Evolutionary conservation across 2,797 vertebrate species (phyloP), one percentile per base, ranked within the genome.

Genomic region (Gephyroberyx darwinii): DNA sequence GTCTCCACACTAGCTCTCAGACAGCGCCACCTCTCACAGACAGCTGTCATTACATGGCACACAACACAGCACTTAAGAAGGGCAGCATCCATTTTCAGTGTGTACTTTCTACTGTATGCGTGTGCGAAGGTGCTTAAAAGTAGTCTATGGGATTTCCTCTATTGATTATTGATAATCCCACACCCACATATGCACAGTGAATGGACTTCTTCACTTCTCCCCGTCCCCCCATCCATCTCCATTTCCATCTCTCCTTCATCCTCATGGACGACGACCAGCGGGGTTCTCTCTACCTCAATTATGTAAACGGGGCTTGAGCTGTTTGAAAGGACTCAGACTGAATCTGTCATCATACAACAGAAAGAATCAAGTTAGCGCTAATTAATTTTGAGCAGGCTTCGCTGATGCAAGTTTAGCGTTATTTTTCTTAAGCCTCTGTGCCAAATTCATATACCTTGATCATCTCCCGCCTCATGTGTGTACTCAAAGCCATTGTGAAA

Each of bases 111-210:
- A 39, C 17, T 2, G 50, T 54, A n/a, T 57, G 54, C 56, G 75
- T 54, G 53, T 59, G 65, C 35, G n/a, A n/a, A n/a, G n/a, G 78
- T 47, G 63, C 65, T 88, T 83, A 59, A 84, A 64, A 81, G 12
- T 35, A 59, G 56, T 83, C 65, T 53, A 58, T 31, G n/a, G 19
- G 48, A 90, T 87, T 86, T 84, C 59, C 57, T 71, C 12, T 54
- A 93, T 92, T 83, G 92, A 92, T 93, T 92, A 91, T 90, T 93
- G 87, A 90, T 90, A 89, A 90, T 91, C 83, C 78, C 81, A 71
- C 77, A 51, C 78, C 71, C 82, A 63, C 83, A 63, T 76, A 76
- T 77, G 54, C 72, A 65, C 56, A 17, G n/a, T n/a, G 75, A 70
- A 48, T 50, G 33, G 71, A 78, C 53, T 72, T 77, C 71, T 69